phyloP scores from a whole-genome alignment of 2,113 vertebrate genomes.

The Solea solea region DNA sequence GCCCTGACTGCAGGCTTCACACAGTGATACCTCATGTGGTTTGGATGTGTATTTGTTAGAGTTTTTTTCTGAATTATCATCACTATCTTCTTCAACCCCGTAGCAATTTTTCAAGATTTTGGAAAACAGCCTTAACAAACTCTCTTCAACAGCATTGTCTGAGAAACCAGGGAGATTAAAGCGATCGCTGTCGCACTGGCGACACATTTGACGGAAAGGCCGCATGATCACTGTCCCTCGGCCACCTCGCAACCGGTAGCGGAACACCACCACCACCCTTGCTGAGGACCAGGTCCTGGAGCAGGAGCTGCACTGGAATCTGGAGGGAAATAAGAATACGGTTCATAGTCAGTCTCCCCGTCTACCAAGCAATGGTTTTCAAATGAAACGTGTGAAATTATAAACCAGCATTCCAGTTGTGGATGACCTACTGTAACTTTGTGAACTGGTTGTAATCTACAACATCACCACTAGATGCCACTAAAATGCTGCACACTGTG shows the following conservation, averaged over 20 bases:
- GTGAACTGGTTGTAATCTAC: too few species aligned
- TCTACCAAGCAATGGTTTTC: too few species aligned
- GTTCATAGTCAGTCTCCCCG: not conserved
- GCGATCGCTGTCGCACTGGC: slow-evolving; percentile 1
- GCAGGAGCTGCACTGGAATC: slow-evolving; percentile 61
- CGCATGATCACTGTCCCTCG: slow-evolving; percentile 67
- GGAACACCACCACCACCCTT: slow-evolving; percentile 59
- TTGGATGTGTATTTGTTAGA: slow-evolving; percentile 23
- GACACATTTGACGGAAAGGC: slow-evolving; percentile 68
- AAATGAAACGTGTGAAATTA: too few species aligned
- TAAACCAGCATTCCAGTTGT: too few species aligned
- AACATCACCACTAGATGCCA: too few species aligned
- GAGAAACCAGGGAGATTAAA: slow-evolving; percentile 55
- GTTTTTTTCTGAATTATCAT: too few species aligned
- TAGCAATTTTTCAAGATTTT: slow-evolving; percentile 74
- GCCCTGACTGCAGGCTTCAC: slow-evolving; percentile 44
- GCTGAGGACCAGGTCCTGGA: slow-evolving; percentile 59
- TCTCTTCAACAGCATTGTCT: not conserved
- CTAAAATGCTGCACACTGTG: too few species aligned
- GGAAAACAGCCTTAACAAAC: slow-evolving; percentile 38
- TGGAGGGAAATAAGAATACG: slow-evolving; percentile 17
- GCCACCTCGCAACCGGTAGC: slow-evolving; percentile 53
- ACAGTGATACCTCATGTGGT: slow-evolving; percentile 49
- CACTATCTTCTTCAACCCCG: not conserved
- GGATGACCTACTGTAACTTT: too few species aligned